Base-by-base conservation (phyloP, 2,797 vertebrate genomes). In the Pampus argenteus region DNA sequence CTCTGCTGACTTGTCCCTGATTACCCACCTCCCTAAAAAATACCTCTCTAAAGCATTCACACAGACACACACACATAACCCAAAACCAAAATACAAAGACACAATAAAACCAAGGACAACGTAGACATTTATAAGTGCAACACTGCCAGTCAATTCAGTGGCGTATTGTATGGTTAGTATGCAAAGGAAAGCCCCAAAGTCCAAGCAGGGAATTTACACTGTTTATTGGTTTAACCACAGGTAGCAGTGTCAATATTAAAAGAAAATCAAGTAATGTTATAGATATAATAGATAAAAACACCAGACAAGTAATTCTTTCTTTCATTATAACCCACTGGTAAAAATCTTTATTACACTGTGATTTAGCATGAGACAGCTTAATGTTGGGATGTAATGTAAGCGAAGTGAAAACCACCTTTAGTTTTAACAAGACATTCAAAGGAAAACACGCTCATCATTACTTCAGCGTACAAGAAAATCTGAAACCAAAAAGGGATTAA, bases 221-320 rank as follows among this genome's bases (percentile, higher is more conserved):
- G 31, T 94, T 93, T 93, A 93, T 91, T 83, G 74, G 68, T 82
- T 85, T 52, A 50, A 86, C 51, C 52, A 81, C 91, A 85, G 86
- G 61, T 7, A 81, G 69, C 49, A 82, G 22, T 10, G 74, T 83
- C 45, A 63, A 78, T 75, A 80, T 72, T 78, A 66, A 85, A 90
- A 81, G 66, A 84, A 86, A 87, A 76, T 48, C 68, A 85, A 73
- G 85, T 66, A 63, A 62, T 83, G 62, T 78, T 83, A 83, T 76
- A 86, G 78, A 82, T 81, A 82, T 71, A 22, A 82, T 26, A 80
- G 71, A 79, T 28, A 85, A 44, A 83, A 74, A 78, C 40, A 77
- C n/a, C 26, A 25, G 40, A 44, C 40, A 44, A 44, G 40, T 18
- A 55, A 23, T 56, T 65, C 26, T 76, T 75, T 56, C 50, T n/a